Percentiles rank a stretch among this genome's conserved stretches.
Evolutionary conservation across 2,888 invertebrate genomes (phyloP).

Genomic region (Mythimna albipuncta): DNA sequence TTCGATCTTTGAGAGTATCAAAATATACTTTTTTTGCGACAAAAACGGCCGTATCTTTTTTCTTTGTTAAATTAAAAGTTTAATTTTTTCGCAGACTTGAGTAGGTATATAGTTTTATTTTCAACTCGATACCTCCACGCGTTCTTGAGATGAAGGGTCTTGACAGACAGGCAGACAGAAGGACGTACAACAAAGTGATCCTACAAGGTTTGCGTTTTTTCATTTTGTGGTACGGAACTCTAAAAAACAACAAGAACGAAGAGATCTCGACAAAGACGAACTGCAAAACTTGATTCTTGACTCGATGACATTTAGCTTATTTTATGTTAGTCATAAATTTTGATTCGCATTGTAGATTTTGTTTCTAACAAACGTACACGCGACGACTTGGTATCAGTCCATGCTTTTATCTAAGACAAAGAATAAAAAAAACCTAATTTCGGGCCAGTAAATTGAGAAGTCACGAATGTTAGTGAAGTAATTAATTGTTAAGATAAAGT

Average conservation of each 20-base stretch:
- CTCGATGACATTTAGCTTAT: neutral
- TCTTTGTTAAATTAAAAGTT: too few species aligned
- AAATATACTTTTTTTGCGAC: too few species aligned
- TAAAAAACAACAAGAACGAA: neutral
- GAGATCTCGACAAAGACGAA: neutral
- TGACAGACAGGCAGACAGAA: too few species aligned
- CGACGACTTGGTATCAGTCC: neutral
- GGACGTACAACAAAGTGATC: too few species aligned
- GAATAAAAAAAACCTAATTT: slow-evolving; percentile 20
- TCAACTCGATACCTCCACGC: too few species aligned
- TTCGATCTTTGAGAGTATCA: too few species aligned
- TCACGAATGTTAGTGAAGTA: slow-evolving; percentile 52
- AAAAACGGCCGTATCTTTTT: too few species aligned
- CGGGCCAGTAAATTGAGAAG: slow-evolving; percentile 46
- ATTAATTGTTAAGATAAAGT: slow-evolving; percentile 62
- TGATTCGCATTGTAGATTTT: neutral
- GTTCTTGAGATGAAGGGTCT: too few species aligned
- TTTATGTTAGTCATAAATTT: neutral
- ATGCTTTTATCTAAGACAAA: neutral
- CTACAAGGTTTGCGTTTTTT: too few species aligned
- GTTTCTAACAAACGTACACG: neutral
- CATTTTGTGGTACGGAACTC: too few species aligned
- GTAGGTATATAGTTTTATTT: too few species aligned
- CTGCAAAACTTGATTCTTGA: neutral
- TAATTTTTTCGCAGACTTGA: too few species aligned